A percentile compares a stretch with the other conserved stretches of the same genome.
Evolutionary conservation across 2,113 vertebrate genomes (phyloP).

Genomic region (Dasyprocta punctata): DNA sequence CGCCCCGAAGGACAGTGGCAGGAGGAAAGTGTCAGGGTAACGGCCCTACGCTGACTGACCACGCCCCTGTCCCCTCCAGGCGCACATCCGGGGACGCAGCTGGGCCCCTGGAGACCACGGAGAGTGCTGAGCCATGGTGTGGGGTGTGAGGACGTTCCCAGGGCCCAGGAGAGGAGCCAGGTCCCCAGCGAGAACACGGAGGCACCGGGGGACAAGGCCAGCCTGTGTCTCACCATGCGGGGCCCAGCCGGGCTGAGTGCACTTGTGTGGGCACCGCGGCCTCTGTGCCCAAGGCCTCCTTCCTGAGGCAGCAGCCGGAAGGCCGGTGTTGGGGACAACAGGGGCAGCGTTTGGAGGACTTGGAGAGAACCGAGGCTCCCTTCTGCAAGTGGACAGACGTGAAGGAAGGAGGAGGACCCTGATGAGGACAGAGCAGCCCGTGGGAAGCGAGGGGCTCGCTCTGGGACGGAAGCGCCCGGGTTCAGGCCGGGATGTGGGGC

Average conservation of each 20-base stretch:
- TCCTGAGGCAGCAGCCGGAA: neutral
- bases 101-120: neutral
- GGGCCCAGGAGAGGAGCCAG: too few relatives aligned
- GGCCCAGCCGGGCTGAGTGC: too few relatives aligned
- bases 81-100: neutral
- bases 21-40: neutral
- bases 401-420: neutral
- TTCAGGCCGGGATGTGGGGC: neutral
- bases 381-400: neutral
- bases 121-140: too few relatives aligned
- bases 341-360: neutral
- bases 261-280: rapidly evolving
- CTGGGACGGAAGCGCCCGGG: too few relatives aligned
- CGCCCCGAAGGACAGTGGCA: too few relatives aligned
- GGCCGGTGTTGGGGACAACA: neutral
- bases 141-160: too few relatives aligned
- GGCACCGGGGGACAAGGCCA: too few relatives aligned
- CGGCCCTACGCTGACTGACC: rapidly evolving
- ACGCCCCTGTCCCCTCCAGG: neutral
- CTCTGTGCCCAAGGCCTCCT: too few relatives aligned
- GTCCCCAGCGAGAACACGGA: too few relatives aligned
- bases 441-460: neutral
- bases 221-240: rapidly evolving
- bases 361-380: neutral
- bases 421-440: rapidly evolving